Evolutionary conservation across 92 coral and sea anemone genomes (phyloP).

Genomic region (Muricea muricata): DNA sequence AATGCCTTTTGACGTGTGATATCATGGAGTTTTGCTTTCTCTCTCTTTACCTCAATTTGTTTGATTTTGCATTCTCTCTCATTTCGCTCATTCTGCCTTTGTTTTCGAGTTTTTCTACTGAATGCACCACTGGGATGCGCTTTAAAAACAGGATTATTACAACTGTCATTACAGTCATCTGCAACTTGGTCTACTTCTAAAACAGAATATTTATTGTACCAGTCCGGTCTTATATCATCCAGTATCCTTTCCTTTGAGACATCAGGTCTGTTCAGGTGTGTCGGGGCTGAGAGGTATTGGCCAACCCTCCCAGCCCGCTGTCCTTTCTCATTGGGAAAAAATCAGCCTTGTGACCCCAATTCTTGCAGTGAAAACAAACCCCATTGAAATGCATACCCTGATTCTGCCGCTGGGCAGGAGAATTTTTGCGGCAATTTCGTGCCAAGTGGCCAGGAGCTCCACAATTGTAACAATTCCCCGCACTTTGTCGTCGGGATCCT

Average conservation of each 20-base stretch:
- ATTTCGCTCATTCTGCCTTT: not conserved
- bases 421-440: not conserved
- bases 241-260: not conserved
- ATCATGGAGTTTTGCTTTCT: not conserved
- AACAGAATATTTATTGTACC: not conserved
- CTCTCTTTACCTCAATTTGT: not conserved
- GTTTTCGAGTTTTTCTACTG: not conserved
- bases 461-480: too few species aligned
- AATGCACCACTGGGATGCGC: not conserved
- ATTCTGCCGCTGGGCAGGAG: not conserved
- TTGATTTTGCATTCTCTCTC: not conserved
- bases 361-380: not conserved
- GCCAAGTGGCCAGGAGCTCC: too few species aligned
- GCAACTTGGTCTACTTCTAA: not conserved
- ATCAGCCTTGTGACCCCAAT: constrained; percentile 13
- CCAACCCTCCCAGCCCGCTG: not conserved
- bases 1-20: not conserved
- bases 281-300: too few species aligned
- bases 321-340: not conserved
- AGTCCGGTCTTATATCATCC: not conserved
- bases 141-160: not conserved
- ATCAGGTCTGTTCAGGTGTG: not conserved
- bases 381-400: not conserved
- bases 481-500: too few species aligned
- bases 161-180: not conserved